Conservation (phyloP, 2,797 vertebrate species). For the Todus mexicanus region DNA sequence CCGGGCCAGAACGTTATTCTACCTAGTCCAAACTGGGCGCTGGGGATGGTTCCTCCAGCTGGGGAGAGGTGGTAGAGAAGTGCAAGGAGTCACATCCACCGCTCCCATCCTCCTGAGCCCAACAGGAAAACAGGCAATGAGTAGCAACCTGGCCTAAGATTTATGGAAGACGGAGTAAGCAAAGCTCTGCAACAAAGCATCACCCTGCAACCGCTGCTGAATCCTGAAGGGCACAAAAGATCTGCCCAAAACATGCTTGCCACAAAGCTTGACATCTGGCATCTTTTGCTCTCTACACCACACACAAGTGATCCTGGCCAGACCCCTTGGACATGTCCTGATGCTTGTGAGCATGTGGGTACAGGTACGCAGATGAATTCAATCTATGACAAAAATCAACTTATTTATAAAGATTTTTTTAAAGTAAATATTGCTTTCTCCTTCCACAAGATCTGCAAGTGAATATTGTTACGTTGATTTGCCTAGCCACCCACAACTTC, state of each 20-base stretch:
- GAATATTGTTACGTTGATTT: neutral
- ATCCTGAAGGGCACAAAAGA: neutral
- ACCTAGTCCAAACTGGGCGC: neutral
- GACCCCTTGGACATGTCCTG: neutral
- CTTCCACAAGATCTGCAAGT: neutral
- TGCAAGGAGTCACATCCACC: neutral
- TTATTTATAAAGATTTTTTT: neutral
- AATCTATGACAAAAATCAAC: neutral
- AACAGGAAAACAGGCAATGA: neutral
- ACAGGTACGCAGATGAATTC: neutral
- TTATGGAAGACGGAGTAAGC: neutral
- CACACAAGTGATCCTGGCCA: neutral
- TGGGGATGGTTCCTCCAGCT: neutral
- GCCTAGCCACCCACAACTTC: neutral
- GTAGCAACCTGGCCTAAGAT: neutral
- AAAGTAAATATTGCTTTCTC: neutral
- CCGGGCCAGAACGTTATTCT: neutral
- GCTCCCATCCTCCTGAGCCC: neutral
- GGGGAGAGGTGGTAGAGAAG: neutral
- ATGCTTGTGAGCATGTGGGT: neutral
- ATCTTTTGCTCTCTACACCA: neutral
- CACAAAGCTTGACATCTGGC: neutral
- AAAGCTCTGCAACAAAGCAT: neutral
- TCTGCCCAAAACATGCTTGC: neutral
- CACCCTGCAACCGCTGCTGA: neutral